Percentiles rank a stretch among this genome's conserved stretches.
Evolutionary conservation across 2,113 vertebrate species (phyloP).

Genomic region (Hiodon alosoides): DNA sequence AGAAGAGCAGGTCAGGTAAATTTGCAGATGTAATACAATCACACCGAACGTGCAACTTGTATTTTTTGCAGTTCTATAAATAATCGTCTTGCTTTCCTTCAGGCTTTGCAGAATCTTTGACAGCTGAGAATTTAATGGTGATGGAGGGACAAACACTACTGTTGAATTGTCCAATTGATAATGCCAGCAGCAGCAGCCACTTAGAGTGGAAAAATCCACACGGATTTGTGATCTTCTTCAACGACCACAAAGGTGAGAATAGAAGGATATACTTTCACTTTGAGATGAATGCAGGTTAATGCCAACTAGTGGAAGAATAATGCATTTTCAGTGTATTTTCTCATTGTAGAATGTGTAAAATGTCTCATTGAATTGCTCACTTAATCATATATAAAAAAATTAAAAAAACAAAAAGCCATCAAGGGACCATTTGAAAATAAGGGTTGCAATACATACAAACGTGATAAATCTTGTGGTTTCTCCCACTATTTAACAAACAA

Average conservation of each 20-base stretch:
- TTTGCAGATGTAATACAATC: background rate
- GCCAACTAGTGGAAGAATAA: background rate
- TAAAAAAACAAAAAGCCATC: no score
- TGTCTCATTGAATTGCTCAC: background rate
- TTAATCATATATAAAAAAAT: no score
- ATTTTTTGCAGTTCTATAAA: background rate
- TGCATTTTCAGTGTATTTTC: background rate
- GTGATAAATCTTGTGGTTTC: no score
- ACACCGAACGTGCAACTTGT: background rate
- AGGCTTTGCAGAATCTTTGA: conserved; percentile 43
- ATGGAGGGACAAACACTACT: conserved; percentile 46
- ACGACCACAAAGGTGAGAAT: conserved; percentile 38
- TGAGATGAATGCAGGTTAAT: background rate
- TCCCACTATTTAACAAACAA: background rate
- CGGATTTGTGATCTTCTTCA: conserved; percentile 50
- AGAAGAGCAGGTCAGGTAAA: no score
- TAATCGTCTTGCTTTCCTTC: background rate
- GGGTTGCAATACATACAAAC: no score
- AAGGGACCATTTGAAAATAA: no score
- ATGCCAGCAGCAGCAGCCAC: background rate
- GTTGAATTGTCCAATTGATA: conserved; percentile 42
- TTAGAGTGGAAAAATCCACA: conserved; percentile 59
- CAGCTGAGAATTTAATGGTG: conserved; percentile 33
- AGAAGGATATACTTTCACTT: background rate
- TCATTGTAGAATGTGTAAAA: background rate